These are phyloP conservation scores for Brenthis daphne DNA, from an alignment of 2,888 invertebrate genomes.

Conservation along the genomic window DNA sequence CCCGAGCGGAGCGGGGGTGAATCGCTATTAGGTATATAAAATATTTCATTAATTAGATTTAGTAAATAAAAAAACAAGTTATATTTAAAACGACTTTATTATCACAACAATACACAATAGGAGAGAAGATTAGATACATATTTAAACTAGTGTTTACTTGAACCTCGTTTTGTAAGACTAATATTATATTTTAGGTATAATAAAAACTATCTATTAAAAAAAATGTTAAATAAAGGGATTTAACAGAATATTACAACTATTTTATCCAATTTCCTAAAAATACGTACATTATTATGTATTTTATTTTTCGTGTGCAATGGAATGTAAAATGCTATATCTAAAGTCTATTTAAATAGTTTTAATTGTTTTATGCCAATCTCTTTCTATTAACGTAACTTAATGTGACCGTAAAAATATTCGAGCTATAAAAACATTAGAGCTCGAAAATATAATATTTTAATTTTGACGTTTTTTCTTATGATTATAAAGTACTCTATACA, in stretches of 20 bases:
- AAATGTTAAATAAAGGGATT: too few species aligned
- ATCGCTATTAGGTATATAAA: background rate
- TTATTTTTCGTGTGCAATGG: background rate
- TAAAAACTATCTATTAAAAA: background rate
- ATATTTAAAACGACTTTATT: constrained; percentile 22
- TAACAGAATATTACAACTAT: too few species aligned
- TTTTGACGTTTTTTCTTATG: too few species aligned
- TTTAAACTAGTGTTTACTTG: background rate
- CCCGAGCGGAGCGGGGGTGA: too few species aligned
- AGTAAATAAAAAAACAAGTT: constrained; percentile 15
- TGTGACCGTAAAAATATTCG: too few species aligned
- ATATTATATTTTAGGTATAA: background rate
- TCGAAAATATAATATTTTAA: too few species aligned
- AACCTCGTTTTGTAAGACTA: background rate
- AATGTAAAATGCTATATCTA: background rate
- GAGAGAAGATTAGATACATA: background rate
- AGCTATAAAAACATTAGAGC: too few species aligned
- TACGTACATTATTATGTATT: background rate
- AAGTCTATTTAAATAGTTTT: too few species aligned
- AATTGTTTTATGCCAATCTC: too few species aligned
- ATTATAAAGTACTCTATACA: too few species aligned
- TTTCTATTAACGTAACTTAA: too few species aligned
- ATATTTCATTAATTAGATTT: background rate
- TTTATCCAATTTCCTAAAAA: too few species aligned
- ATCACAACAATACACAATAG: constrained; percentile 21